phyloP scores from a whole-genome alignment of 2,888 invertebrate species.

The Eupithecia dodoneata region DNA sequence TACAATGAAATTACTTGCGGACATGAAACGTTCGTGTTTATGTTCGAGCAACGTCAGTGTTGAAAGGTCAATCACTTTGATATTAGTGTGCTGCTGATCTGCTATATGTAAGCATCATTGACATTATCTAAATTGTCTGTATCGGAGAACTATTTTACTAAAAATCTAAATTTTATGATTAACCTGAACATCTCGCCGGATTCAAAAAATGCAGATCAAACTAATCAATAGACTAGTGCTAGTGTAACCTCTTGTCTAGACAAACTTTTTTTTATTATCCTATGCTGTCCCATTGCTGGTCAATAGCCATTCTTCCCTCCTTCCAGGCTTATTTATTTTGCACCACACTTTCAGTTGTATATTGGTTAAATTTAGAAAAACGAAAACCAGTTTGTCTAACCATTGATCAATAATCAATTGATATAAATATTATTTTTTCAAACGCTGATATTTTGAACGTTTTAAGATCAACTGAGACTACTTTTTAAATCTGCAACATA shows the following conservation, averaged over 20 bases:
- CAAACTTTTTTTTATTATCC: neutral
- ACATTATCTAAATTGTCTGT: neutral
- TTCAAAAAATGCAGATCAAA: neutral
- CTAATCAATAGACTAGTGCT: neutral
- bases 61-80: neutral
- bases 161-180: neutral
- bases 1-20: constrained; percentile 30
- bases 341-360: neutral
- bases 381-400: too few relatives aligned
- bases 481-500: neutral
- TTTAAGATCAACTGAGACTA: neutral
- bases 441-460: neutral
- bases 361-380: neutral
- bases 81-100: neutral
- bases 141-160: neutral
- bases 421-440: neutral
- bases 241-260: too few relatives aligned
- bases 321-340: neutral
- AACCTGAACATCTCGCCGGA: neutral
- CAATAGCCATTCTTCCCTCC: neutral
- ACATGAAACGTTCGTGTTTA: constrained; percentile 24
- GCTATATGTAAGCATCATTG: neutral
- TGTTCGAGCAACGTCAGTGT: neutral
- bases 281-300: neutral
- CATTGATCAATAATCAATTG: too few relatives aligned